These are phyloP conservation scores for Ophthalmolycus amberensis DNA, from an alignment of 2,113 vertebrate species.

Conservation along the genomic window DNA sequence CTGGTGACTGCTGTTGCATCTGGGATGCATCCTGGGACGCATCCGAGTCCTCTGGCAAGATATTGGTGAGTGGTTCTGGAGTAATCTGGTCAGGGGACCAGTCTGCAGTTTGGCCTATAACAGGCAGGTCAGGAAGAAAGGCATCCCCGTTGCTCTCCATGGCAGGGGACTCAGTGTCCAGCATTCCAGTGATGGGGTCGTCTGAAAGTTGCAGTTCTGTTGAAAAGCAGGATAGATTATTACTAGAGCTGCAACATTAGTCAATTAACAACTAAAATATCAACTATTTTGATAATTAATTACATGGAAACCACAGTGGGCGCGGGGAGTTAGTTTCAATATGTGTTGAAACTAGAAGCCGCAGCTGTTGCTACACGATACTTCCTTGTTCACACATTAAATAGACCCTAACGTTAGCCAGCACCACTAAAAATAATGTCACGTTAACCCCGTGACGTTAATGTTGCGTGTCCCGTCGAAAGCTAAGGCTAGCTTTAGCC, in stretches of 20 bases:
- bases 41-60: constrained; percentile 60
- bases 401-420: constrained; percentile 1
- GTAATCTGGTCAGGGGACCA: constrained; percentile 74
- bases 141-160: constrained; percentile 78
- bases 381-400: constrained; percentile 52
- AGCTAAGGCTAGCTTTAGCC: background rate
- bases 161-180: constrained; percentile 77
- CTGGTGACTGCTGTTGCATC: constrained; percentile 35
- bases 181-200: constrained; percentile 77
- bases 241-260: background rate
- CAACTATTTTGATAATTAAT: background rate
- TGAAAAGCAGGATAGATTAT: background rate
- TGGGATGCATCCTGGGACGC: constrained; percentile 38
- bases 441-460: background rate
- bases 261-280: background rate
- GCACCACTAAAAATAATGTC: constrained; percentile 45
- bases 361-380: constrained; percentile 29
- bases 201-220: constrained; percentile 64
- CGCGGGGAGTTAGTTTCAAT: background rate
- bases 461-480: background rate
- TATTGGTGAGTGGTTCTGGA: constrained; percentile 60
- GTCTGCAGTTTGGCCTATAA: constrained; percentile 61
- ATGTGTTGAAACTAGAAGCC: background rate
- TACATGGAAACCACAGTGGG: background rate
- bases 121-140: constrained; percentile 72